Conservation (phyloP, 2,113 vertebrate genomes). For the Sialia sialis region DNA sequence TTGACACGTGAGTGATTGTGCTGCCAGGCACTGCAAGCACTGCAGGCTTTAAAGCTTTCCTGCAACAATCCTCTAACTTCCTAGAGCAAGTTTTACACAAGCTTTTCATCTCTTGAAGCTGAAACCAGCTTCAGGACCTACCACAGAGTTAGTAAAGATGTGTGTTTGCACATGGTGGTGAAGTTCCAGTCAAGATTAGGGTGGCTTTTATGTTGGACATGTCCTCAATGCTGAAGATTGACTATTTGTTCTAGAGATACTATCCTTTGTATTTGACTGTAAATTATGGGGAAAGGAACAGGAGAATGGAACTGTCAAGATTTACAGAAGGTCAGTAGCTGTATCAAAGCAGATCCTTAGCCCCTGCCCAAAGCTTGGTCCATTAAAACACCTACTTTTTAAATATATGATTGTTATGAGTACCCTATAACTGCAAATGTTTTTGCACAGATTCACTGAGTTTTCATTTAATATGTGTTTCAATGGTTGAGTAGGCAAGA, state of each 20-base stretch:
- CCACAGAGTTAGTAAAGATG: rapidly evolving
- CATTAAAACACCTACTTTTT: neutral
- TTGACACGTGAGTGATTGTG: neutral
- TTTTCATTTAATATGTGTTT: neutral
- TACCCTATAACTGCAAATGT: neutral
- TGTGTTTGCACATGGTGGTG: neutral
- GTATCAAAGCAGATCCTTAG: neutral
- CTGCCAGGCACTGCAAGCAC: neutral
- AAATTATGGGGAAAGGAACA: neutral
- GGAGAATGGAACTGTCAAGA: neutral
- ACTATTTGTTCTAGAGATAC: neutral
- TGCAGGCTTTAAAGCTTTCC: neutral
- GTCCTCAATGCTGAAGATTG: neutral
- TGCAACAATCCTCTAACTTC: neutral
- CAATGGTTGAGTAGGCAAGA: neutral
- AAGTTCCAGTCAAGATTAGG: neutral
- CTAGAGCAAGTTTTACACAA: neutral
- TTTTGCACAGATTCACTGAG: neutral
- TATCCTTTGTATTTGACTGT: neutral
- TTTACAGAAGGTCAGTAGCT: neutral
- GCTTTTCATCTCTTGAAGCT: neutral
- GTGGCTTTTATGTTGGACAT: neutral
- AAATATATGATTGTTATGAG: neutral
- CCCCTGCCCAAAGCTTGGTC: neutral
- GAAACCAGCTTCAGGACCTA: neutral